A percentile compares a stretch with the other conserved stretches of the same genome.
Conservation (phyloP, 2,113 vertebrate genomes). For the Gasterosteus aculeatus region DNA sequence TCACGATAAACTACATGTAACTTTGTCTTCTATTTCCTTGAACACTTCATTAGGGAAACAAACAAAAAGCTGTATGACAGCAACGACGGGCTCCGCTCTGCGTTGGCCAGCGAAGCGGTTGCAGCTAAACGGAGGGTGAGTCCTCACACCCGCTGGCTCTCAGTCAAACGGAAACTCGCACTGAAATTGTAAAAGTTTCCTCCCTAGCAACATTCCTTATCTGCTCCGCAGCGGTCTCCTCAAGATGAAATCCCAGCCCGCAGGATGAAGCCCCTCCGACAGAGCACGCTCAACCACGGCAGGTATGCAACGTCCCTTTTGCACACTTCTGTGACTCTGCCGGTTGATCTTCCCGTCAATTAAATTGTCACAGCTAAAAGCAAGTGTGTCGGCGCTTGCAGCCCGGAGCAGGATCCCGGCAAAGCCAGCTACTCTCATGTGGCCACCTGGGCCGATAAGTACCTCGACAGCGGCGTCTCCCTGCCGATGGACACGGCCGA, state of each 20-base stretch:
- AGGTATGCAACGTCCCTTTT: conserved; percentile 55
- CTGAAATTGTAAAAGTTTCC: conserved; percentile 20
- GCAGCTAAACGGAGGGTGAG: conserved; percentile 68
- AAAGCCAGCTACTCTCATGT: conserved; percentile 67
- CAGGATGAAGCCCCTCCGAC: conserved; percentile 68
- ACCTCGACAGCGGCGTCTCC: conserved; percentile 82
- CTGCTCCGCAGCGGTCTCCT: conserved; percentile 66
- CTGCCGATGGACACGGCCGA: conserved; percentile 65
- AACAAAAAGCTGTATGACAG: conserved; percentile 82
- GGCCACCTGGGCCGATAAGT: conserved; percentile 80
- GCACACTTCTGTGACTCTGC: conserved; percentile 16
- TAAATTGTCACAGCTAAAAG: conserved; percentile 31
- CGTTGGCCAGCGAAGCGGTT: conserved; percentile 44
- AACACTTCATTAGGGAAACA: conserved; percentile 60
- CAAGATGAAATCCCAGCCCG: conserved; percentile 61
- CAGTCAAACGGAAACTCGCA: conserved; percentile 17
- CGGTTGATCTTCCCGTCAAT: conserved; percentile 7
- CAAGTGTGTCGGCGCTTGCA: conserved; percentile 24
- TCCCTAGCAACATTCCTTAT: conserved; percentile 17
- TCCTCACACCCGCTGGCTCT: conserved; percentile 23
- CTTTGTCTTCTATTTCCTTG: conserved; percentile 8
- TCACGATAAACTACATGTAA: not conserved
- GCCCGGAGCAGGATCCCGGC: conserved; percentile 55
- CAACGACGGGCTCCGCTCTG: conserved; percentile 75
- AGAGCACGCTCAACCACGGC: conserved; percentile 71